Base-by-base conservation (phyloP, 2,797 vertebrate genomes). In the Argyrosomus regius region DNA sequence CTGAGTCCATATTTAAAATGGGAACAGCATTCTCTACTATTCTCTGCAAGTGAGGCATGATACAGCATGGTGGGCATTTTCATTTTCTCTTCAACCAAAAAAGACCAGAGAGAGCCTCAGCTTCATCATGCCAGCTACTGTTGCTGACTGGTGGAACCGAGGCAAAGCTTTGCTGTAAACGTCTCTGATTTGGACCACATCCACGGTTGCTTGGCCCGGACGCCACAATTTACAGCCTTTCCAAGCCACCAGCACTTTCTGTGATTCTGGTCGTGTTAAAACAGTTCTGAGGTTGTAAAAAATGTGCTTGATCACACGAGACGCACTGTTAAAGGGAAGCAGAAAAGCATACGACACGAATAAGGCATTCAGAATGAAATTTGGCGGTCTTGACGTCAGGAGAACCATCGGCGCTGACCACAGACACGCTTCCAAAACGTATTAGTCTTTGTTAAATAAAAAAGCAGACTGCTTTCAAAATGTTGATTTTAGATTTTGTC, bases 261-360 rank as follows among this genome's bases (percentile, higher is more conserved):
- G 64, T 85, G 81, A 84, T 80, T 86, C 64, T 88, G 88, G 73
- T 86, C 72, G 59, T 85, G 78, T 87, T 87, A 77, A 86, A 84
- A 68, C 63, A 17, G 53, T 50, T 80, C 67, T 62, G 68, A 74
- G 81, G 82, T 83, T 61, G 62, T 80, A 70, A 85, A 61, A 86
- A 79, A 53, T 57, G 35, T 46, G 60, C 82, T 73, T 71, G 63
- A 88, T 88, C 62, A 75, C 72, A 87, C 39, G 31, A 82, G 64
- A 75, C 3, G 3, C 14, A 11, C 41, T 45, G 17, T 18, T 67
- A 63, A 66, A 85, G 61, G 59, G 53, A 86, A 80, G 63, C 43
- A 70, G 65, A 75, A 88, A 79, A 77, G 72, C 72, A 84, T 31
- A 75, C 22, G 8, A 70, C 46, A 71, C 50, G 20, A 79, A 24